Percentiles rank a stretch among this genome's conserved stretches.
These are phyloP conservation scores for Stictonetta naevosa DNA, from an alignment of 2,113 vertebrate species.

Conservation along the genomic window DNA sequence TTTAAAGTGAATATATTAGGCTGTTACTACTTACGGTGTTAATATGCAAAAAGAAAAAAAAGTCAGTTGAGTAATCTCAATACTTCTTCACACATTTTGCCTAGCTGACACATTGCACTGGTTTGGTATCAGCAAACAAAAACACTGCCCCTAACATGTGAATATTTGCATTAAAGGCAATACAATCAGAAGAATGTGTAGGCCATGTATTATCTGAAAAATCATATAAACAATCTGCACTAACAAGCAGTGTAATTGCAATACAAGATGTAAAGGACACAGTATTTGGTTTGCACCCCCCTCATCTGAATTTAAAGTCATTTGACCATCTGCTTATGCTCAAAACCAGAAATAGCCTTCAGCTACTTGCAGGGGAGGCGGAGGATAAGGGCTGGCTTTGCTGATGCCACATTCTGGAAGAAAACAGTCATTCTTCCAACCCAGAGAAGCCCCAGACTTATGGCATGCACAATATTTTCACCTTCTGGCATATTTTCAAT, in stretches of 20 bases:
- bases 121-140: background rate
- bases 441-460: background rate
- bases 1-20: background rate
- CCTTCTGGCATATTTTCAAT: conserved; percentile 19
- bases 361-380: background rate
- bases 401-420: background rate
- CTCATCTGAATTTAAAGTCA: background rate
- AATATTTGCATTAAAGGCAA: background rate
- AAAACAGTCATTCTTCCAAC: background rate
- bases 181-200: background rate
- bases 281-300: background rate
- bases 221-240: background rate
- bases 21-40: background rate
- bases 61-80: background rate
- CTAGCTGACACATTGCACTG: background rate
- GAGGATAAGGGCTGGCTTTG: background rate
- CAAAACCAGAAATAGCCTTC: background rate
- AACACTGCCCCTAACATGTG: background rate
- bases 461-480: background rate
- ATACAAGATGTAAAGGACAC: background rate
- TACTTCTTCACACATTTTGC: background rate
- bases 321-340: background rate
- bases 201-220: background rate
- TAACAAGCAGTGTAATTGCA: background rate
- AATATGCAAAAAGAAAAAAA: background rate